Evolutionary conservation across 53 echinoderm and acorn worm species (phyloP).

Genomic region (Holothuria scabra): DNA sequence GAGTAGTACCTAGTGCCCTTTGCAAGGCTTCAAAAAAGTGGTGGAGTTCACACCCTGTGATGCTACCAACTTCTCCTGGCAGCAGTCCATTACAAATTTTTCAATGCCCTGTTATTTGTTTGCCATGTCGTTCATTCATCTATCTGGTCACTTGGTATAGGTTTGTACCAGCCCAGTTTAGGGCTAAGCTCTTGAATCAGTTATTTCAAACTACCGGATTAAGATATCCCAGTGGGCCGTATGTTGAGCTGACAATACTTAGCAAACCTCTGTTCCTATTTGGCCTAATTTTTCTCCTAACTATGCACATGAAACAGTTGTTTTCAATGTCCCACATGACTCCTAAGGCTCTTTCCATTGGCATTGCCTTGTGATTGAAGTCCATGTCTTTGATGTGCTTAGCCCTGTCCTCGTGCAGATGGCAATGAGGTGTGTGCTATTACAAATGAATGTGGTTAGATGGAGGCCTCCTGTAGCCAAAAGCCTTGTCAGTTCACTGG

Average conservation of each 20-base stretch:
- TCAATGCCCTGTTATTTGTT: constrained; percentile 59
- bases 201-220: constrained; percentile 37
- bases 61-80: constrained; percentile 37
- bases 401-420: constrained; percentile 55
- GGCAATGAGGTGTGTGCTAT: constrained; percentile 44
- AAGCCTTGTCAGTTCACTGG: constrained; percentile 18
- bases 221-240: constrained; percentile 46
- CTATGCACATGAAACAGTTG: constrained; percentile 40
- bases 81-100: constrained; percentile 62
- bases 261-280: constrained; percentile 49
- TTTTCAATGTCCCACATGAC: constrained; percentile 28
- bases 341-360: constrained; percentile 47
- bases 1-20: constrained; percentile 31
- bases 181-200: constrained; percentile 40
- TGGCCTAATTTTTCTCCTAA: constrained; percentile 9
- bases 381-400: constrained; percentile 51
- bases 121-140: constrained; percentile 62
- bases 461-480: constrained; percentile 56
- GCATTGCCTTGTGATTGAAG: constrained; percentile 47
- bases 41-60: constrained; percentile 21
- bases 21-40: constrained; percentile 48
- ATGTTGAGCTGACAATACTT: constrained; percentile 42
- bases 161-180: no score
- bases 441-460: constrained; percentile 66
- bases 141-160: constrained; percentile 34